Evolutionary conservation across 2,113 vertebrate genomes (phyloP).

Genomic region (Thermophis baileyi): DNA sequence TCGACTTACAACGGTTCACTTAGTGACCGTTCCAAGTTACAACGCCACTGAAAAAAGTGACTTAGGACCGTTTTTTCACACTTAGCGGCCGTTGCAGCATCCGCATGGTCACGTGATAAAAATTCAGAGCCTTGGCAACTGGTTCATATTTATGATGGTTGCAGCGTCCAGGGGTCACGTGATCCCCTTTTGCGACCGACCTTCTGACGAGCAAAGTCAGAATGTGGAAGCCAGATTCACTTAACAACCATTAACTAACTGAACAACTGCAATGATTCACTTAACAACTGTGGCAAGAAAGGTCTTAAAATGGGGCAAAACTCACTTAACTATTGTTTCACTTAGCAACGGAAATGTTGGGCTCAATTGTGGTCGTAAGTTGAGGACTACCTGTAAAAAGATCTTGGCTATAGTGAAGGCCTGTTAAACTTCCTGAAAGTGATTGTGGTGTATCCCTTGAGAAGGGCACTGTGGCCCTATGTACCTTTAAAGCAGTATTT

Average conservation of each 20-base stretch:
- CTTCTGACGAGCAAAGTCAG: neutral
- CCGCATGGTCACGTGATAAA: too few relatives aligned
- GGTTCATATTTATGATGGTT: neutral
- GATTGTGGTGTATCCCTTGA: neutral
- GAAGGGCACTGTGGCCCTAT: too few relatives aligned
- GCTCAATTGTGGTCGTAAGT: neutral
- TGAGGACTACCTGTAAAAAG: neutral
- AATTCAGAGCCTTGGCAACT: neutral
- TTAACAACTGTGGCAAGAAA: neutral
- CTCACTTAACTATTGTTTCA: neutral
- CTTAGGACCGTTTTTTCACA: neutral
- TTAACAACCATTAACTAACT: too few relatives aligned
- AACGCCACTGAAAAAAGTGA: neutral
- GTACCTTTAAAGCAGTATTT: neutral
- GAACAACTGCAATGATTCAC: too few relatives aligned
- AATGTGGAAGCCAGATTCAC: neutral
- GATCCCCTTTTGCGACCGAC: neutral
- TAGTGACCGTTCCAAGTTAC: neutral
- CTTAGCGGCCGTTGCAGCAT: neutral
- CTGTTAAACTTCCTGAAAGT: conserved; percentile 22
- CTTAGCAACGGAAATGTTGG: neutral
- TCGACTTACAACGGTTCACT: neutral
- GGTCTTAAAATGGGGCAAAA: neutral
- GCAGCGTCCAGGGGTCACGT: neutral
- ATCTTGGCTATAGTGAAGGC: conserved; percentile 15